A percentile compares a stretch with the other conserved stretches of the same genome.
phyloP scores from a whole-genome alignment of 2,797 vertebrate genomes.

The Darevskia mixta region DNA sequence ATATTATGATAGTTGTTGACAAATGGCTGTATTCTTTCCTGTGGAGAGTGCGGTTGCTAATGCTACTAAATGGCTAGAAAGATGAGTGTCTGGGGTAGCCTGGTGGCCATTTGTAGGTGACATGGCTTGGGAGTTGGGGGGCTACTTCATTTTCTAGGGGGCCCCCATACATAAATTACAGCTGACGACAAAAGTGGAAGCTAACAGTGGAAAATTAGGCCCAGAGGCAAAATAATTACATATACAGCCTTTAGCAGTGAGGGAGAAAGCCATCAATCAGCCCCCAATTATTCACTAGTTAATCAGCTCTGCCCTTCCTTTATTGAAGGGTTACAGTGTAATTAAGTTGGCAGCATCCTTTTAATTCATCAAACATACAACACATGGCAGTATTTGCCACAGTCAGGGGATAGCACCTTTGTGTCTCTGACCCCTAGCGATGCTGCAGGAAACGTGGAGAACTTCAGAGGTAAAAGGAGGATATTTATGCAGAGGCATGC shows the following conservation, averaged over 20 bases:
- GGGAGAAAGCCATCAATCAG: constrained; percentile 88
- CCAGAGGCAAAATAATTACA: constrained; percentile 90
- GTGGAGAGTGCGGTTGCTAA: constrained; percentile 72
- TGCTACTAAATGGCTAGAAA: constrained; percentile 76
- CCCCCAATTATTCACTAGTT: constrained; percentile 89
- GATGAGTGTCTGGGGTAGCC: constrained; percentile 72
- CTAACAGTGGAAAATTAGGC: constrained; percentile 87
- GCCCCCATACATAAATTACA: constrained; percentile 84
- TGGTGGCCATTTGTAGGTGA: constrained; percentile 81
- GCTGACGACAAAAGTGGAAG: constrained; percentile 85
- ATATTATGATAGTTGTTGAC: constrained; percentile 75
- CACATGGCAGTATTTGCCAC: constrained; percentile 84
- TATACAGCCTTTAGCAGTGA: constrained; percentile 86
- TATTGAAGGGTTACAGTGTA: constrained; percentile 92
- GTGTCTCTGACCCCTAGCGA: constrained; percentile 79
- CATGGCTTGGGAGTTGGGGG: constrained; percentile 75
- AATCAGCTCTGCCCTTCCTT: constrained; percentile 89
- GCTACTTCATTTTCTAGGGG: constrained; percentile 78
- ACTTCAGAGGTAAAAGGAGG: constrained; percentile 69
- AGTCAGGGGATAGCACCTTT: constrained; percentile 82
- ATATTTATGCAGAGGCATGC: constrained; percentile 58
- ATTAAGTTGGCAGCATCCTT: constrained; percentile 91
- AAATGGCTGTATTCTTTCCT: constrained; percentile 77
- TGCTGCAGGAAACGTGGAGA: constrained; percentile 71
- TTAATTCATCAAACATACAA: constrained; percentile 91